Percentiles rank a stretch among this genome's conserved stretches.
Conservation (phyloP, 1,140 invertebrate genomes). For the Metopolophium dirhodum region DNA sequence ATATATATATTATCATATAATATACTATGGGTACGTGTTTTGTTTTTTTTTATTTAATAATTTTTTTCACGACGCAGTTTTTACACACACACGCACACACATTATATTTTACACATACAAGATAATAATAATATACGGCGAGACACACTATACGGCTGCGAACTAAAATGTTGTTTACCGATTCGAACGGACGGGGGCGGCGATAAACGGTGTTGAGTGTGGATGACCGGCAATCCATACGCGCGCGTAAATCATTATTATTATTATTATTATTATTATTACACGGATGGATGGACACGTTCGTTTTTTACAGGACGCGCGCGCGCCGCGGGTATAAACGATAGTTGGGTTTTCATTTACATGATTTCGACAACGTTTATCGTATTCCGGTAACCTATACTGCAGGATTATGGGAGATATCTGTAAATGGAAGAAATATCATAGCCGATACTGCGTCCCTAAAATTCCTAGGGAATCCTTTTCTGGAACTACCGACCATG, state of each 20-base stretch:
- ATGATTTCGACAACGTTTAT: background rate
- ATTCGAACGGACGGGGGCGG: constrained; percentile 25
- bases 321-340: background rate
- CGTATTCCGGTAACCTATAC: background rate
- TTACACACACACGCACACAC: background rate
- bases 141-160: constrained; percentile 38
- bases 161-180: constrained; percentile 33
- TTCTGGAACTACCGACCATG: background rate
- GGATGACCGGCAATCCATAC: background rate
- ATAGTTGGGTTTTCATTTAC: background rate
- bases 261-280: constrained; percentile 4
- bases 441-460: background rate
- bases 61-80: constrained; percentile 5
- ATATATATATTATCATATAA: background rate
- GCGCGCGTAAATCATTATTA: constrained; percentile 8
- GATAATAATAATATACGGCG: background rate
- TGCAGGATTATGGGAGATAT: background rate
- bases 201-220: constrained; percentile 14
- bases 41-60: background rate
- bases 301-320: background rate
- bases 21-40: too few relatives aligned
- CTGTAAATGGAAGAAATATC: background rate
- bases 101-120: background rate
- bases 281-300: background rate
- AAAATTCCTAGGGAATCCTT: background rate